Evolutionary conservation across 2,888 invertebrate genomes (phyloP).

Genomic region (Synergus laeviventris): DNA sequence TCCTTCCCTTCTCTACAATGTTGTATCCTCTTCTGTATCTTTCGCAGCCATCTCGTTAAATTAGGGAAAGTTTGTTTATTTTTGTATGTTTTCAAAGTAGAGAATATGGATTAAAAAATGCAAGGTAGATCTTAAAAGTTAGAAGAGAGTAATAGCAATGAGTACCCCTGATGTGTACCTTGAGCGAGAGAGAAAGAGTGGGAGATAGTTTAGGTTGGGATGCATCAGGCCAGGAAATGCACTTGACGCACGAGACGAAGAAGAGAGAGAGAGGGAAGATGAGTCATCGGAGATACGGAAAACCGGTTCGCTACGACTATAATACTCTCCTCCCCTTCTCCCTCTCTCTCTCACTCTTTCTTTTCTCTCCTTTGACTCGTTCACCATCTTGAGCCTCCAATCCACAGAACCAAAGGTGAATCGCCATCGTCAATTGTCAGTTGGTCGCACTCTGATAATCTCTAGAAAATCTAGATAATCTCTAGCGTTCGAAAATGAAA

Average conservation of each 20-base stretch:
- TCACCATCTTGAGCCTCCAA: conserved; percentile 17
- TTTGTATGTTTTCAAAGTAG: no score
- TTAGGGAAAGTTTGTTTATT: conserved; percentile 20
- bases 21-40: conserved; percentile 25
- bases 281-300: conserved; percentile 75
- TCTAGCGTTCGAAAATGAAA: neutral
- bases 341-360: neutral
- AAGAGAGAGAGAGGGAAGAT: conserved; percentile 55
- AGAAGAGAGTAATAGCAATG: neutral
- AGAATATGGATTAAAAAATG: no score
- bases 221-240: conserved; percentile 71
- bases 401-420: conserved; percentile 6
- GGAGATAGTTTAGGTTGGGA: conserved; percentile 40
- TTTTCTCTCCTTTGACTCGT: neutral
- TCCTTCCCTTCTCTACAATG: conserved; percentile 1
- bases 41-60: neutral
- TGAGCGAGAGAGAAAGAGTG: conserved; percentile 6
- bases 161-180: conserved; percentile 37
- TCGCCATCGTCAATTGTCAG: neutral
- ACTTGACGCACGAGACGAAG: conserved; percentile 67
- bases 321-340: neutral
- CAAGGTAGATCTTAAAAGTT: neutral
- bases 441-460: neutral
- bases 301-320: conserved; percentile 66
- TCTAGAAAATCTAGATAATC: no score